These are phyloP conservation scores for Hylomyscus alleni DNA, from an alignment of 2,797 vertebrate species.

Conservation along the genomic window DNA sequence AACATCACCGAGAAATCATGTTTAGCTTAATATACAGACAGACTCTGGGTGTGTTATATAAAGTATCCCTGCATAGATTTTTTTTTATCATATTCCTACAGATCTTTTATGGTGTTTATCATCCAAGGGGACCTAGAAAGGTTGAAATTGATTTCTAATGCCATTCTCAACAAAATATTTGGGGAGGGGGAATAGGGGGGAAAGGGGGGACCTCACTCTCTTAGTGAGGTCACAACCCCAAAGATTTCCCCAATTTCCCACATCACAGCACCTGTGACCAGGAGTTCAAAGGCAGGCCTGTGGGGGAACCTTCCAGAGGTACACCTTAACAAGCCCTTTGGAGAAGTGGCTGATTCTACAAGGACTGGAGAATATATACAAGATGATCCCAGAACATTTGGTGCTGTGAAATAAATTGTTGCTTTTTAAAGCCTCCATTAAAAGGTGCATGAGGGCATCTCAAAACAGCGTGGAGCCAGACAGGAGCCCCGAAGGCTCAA, in stretches of 20 bases:
- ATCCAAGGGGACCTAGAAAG: background rate
- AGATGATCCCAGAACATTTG: background rate
- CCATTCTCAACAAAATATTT: background rate
- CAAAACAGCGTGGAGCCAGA: background rate
- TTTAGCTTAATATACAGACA: background rate
- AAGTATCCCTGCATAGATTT: no score
- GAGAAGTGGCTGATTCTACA: background rate
- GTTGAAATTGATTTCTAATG: background rate
- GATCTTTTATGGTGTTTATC: background rate
- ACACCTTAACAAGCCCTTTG: background rate
- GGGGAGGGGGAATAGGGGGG: rapidly evolving
- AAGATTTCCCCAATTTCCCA: no score
- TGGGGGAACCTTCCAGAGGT: background rate
- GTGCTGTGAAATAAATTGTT: background rate
- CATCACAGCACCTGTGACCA: background rate
- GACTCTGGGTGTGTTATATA: background rate
- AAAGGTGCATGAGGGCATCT: no score
- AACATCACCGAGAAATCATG: background rate
- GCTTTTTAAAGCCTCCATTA: background rate
- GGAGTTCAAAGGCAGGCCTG: background rate
- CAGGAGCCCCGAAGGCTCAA: background rate
- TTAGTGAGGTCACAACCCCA: background rate
- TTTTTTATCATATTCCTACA: background rate
- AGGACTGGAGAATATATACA: background rate
- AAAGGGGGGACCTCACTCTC: no score